Percentiles rank a stretch among this genome's conserved stretches.
Evolutionary conservation across 2,797 vertebrate genomes (phyloP).

Genomic region (Esox masquinongy): DNA sequence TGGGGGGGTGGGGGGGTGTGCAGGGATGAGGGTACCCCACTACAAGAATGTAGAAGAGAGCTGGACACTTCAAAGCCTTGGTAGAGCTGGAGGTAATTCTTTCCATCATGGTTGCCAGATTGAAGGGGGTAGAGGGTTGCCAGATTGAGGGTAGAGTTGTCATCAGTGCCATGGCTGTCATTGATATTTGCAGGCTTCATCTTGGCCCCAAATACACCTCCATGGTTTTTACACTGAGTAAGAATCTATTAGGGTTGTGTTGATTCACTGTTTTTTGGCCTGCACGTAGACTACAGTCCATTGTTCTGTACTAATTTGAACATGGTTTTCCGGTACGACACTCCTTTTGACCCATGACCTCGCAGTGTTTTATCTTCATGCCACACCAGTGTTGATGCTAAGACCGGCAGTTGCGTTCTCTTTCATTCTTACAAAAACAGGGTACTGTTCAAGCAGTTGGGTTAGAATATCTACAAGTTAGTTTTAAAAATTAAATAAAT

Average conservation of each 20-base stretch:
- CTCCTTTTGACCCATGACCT: constrained; percentile 58
- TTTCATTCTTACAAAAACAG: background rate
- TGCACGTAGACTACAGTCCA: constrained; percentile 47
- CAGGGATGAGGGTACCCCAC: constrained; percentile 38
- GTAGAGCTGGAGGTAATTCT: constrained; percentile 71
- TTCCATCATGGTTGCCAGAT: constrained; percentile 74
- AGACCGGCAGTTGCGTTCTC: background rate
- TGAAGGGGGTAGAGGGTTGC: constrained; percentile 45
- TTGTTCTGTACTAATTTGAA: constrained; percentile 45
- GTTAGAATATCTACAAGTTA: background rate
- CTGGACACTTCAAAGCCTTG: constrained; percentile 58
- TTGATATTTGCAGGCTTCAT: constrained; percentile 58
- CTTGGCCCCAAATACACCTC: constrained; percentile 53
- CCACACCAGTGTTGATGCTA: constrained; percentile 30
- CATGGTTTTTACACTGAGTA: constrained; percentile 57
- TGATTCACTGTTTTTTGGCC: constrained; percentile 51
- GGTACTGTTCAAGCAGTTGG: background rate
- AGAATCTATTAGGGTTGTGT: constrained; percentile 56
- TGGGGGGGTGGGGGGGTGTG: constrained; percentile 3
- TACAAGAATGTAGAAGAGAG: constrained; percentile 53
- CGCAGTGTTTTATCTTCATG: constrained; percentile 31
- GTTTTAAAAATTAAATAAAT: background rate
- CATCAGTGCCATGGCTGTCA: constrained; percentile 66
- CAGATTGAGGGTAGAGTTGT: constrained; percentile 68
- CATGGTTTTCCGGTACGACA: constrained; percentile 38